Base-by-base conservation (phyloP, 2,113 vertebrate species). In the Coregonus clupeaformis region DNA sequence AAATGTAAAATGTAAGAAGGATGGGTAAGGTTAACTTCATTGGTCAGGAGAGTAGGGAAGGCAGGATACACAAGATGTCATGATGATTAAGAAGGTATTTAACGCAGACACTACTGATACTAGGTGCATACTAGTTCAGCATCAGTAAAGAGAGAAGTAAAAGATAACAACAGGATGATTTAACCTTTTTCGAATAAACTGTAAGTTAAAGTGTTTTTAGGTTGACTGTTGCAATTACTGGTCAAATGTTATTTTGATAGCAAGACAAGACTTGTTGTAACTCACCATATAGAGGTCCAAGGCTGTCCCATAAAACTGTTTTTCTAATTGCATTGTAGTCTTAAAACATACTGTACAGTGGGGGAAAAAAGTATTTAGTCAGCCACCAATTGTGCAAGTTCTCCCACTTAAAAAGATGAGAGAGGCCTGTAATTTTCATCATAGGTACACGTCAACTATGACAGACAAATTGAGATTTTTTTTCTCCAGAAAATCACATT, bases 1-100 rank as follows among this genome's bases (percentile, higher is more conserved):
- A n/a, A n/a, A n/a, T n/a, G n/a, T n/a, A n/a, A n/a, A n/a, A n/a
- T n/a, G n/a, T 55, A 55, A 55, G 49, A 16, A 55, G 24, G 59
- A 62, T 22, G 9, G 42, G 36, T 45, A 62, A 42, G n/a, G 18
- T 25, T 67, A 20, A 7, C 5, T 63, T 82, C 74, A 82, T 84
- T 89, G 87, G 90, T 76, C 69, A 68, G 70, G 57, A 80, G 49
- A 42, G 49, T 3, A 9, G n/a, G 5, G 6, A n/a, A 62, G 20
- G 7, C 0, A 57, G 87, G 49, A 2, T 27, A 57, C 52, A 42
- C 36, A 29, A 66, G 45, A 67, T 76, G 76, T 70, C 70, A 14
- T 32, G 47, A 42, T 42, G 11, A 49, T 74, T 77, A 68, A 78
- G 74, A 70, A 45, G 29, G 74, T 85, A 85, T 86, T 87, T 42